Conservation (phyloP, 1,140 invertebrate genomes). For the Drosophila tropicalis region DNA sequence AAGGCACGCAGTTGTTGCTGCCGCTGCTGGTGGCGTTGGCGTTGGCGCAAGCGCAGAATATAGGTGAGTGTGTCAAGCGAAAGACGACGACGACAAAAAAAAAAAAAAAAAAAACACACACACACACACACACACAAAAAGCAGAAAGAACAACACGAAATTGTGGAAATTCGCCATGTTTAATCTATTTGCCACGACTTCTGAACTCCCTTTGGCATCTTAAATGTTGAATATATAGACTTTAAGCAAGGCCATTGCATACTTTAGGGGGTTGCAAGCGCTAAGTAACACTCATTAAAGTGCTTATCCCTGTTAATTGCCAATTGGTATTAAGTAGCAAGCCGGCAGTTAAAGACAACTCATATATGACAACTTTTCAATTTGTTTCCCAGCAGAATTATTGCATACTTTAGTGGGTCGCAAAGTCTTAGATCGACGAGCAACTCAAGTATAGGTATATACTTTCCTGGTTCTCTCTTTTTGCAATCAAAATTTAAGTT, state of each 20-base stretch:
- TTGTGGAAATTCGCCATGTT: not conserved
- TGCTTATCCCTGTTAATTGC: too few relatives aligned
- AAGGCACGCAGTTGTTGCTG: conserved; percentile 60
- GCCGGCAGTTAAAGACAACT: too few relatives aligned
- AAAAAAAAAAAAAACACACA: conserved; percentile 41
- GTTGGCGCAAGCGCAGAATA: conserved; percentile 72
- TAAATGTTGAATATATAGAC: too few relatives aligned
- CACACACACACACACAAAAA: conserved; percentile 20
- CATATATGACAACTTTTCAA: too few relatives aligned
- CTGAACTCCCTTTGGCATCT: conserved; percentile 26
- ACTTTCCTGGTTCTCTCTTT: too few relatives aligned
- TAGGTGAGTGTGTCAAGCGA: conserved; percentile 79
- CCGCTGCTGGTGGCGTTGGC: conserved; percentile 35
- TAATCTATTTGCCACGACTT: not conserved
- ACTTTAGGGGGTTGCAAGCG: not conserved
- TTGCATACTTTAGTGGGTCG: too few relatives aligned
- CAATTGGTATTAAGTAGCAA: too few relatives aligned
- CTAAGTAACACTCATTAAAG: not conserved
- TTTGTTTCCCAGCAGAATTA: too few relatives aligned
- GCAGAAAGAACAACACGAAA: conserved; percentile 16
- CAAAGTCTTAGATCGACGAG: too few relatives aligned
- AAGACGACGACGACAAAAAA: too few relatives aligned
- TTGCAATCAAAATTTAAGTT: too few relatives aligned
- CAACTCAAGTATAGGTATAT: too few relatives aligned
- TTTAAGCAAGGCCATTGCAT: not conserved